Evolutionary conservation across 2,113 vertebrate genomes (phyloP), one percentile per base, ranked within the genome.

Genomic region (Psittacus erithacus): DNA sequence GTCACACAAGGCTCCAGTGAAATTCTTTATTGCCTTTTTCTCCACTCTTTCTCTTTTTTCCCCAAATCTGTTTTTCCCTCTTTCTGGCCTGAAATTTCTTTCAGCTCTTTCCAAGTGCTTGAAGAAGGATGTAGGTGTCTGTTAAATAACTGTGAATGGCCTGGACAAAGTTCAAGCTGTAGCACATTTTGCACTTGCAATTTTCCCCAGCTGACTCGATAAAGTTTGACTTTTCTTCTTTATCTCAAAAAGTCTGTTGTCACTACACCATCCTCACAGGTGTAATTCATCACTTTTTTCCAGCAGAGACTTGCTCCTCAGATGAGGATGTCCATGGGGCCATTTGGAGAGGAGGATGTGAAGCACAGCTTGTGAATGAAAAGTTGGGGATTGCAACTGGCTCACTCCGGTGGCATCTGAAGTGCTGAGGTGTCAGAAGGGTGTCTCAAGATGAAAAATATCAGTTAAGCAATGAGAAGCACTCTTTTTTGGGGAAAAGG

Each of bases 221-320:
- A 75, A 46, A 53, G 7, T 6, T 16, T 38, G 62, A 38, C 4
- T 85, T 62, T 63, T 82, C 19, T 67, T 78, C 12, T 9, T 55
- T 52, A 60, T 17, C 7, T 13, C 8, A 7, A 43, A 44, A 91
- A 23, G 18, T 18, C 10, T 70, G 1, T 18, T 75, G 39, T 11
- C 4, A 2, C 35, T 82, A 13, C 25, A 50, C 10, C 28, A 35
- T 43, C 17, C 25, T 73, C 44, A 64, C 29, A 69, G 20, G 4
- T 27, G 8, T 23, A 24, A 82, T 69, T 79, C 13, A 65, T 13
- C 9, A 39, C 2, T 47, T 88, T 57, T 69, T 33, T 10, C 17
- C 4, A 3, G 1, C 4, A 13, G 7, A 64, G 55, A 28, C 25
- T 69, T 3, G 0, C 1, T 9, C 11, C 23, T 71, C 5, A 7